Evolutionary conservation across 2,797 vertebrate genomes (phyloP), one percentile per base, ranked within the genome.

Genomic region (Monodelphis domestica): DNA sequence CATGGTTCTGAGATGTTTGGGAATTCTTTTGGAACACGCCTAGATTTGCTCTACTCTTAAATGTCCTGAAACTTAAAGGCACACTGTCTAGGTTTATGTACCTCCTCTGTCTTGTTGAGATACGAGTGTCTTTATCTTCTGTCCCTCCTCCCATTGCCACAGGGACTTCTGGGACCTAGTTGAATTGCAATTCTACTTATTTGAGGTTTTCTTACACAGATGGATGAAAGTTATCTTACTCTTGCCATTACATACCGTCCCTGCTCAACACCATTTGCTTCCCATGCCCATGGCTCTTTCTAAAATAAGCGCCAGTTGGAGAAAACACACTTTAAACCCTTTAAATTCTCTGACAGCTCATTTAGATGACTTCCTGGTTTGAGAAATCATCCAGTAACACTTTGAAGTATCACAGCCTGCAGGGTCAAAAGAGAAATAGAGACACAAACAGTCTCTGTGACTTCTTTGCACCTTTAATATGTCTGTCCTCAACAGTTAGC

Each of bases 381-480:
- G 51, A 9, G 78, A 87, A 93, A 84, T 15, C 51, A 54, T 51
- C 50, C 29, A 50, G 2, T 30, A 89, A 50, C 29, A 14, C 0
- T 5, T 54, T 29, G 5, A 87, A 89, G 87, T 33, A 91, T 63
- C 54, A 87, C 12, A n/a, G 63, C 53, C 84, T 56, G 5, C 0
- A 52, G 96, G 95, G 84, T 93, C 50, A 53, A 59, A 33, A 70
- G 51, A 53, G 5, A 12, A 12, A 11, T 53, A n/a, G n/a, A 28
- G 28, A 94, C n/a, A 53, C 12, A 53, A 63, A 38, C 14, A 55
- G n/a, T 91, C 56, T 54, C 59, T 95, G 56, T 56, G 38, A 88
- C 88, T 38, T 50, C 29, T 91, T 50, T 87, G 94, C 51, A 63
- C 90, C 2, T 87, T 93, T 93, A 94, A 55, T 70, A 63, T 91